Base-by-base conservation (phyloP, 53 echinoderm and acorn worm species). In the Hippasteria phrygiana region DNA sequence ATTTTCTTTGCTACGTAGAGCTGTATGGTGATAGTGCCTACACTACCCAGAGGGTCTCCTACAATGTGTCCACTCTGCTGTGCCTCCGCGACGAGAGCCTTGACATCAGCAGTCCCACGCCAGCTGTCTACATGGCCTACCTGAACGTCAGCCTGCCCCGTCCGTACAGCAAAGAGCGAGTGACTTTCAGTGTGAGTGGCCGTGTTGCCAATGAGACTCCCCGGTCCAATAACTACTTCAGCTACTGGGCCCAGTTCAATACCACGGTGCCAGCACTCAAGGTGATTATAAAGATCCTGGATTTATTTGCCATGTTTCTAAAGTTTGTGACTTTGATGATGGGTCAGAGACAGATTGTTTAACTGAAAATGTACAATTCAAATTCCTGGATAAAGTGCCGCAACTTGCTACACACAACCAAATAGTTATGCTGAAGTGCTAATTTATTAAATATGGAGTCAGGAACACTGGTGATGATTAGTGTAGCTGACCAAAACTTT, bases 241-340 rank as follows among this genome's bases (percentile, higher is more conserved):
- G 91, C 93, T 95, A 93, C 62, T 87, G 91, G 86, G 43, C 66
- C n/a, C 83, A 95, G 69, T 74, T 91, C 79, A 93, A 95, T 89
- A 89, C 88, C 72, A 91, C 93, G 41, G 73, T 95, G 34, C 95
- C 95, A 55, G 34, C 67, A 40, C 89, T 95, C 45, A 56, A 88
- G 80, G 95, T 95, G 59, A 93, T 67, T 67, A 67, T 9, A 67
- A 67, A 67, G 34, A 35, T 36, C 35, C 33, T 5, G 59, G 34
- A 67, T 67, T 67, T 67, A 31, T n/a, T n/a, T n/a, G n/a, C n/a
- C n/a, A n/a, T n/a, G n/a, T n/a, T n/a, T n/a, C n/a, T n/a, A n/a
- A n/a, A n/a, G n/a, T n/a, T n/a, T n/a, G n/a, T n/a, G n/a, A n/a
- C n/a, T n/a, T n/a, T n/a, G n/a, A n/a, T n/a, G n/a, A n/a, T n/a